These are phyloP conservation scores for Psittacus erithacus DNA, from an alignment of 2,113 vertebrate species.

Conservation along the genomic window DNA sequence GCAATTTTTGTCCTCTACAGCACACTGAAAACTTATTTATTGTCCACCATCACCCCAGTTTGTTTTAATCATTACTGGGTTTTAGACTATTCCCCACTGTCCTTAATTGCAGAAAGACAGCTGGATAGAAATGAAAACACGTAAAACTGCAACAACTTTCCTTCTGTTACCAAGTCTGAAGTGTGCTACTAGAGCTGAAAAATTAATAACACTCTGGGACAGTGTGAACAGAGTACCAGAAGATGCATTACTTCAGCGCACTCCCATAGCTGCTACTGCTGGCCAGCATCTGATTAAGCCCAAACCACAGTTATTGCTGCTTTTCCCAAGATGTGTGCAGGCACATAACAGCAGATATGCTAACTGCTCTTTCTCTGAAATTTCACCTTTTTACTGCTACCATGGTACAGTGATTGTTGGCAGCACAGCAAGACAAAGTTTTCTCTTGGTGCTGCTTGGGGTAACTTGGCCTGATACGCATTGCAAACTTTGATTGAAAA, in stretches of 20 bases:
- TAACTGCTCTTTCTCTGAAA: neutral
- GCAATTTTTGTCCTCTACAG: neutral
- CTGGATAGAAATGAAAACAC: neutral
- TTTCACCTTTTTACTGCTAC: neutral
- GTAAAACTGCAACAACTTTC: neutral
- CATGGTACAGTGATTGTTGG: neutral
- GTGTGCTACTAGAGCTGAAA: neutral
- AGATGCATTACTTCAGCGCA: neutral
- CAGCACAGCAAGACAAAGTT: neutral
- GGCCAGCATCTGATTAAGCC: neutral
- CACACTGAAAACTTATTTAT: neutral
- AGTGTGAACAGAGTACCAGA: neutral
- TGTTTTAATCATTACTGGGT: neutral
- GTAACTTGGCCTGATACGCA: neutral
- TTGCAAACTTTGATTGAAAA: neutral
- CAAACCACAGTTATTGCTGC: neutral
- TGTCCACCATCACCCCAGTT: neutral
- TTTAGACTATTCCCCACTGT: neutral
- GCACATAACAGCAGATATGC: neutral
- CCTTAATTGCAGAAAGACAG: constrained; percentile 9
- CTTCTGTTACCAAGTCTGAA: neutral
- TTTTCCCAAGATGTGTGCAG: neutral
- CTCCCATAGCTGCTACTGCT: neutral
- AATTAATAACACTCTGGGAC: neutral
- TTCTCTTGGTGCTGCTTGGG: neutral